These are phyloP conservation scores for Toxotes chatareus DNA, from an alignment of 2,113 vertebrate genomes.

Conservation along the genomic window DNA sequence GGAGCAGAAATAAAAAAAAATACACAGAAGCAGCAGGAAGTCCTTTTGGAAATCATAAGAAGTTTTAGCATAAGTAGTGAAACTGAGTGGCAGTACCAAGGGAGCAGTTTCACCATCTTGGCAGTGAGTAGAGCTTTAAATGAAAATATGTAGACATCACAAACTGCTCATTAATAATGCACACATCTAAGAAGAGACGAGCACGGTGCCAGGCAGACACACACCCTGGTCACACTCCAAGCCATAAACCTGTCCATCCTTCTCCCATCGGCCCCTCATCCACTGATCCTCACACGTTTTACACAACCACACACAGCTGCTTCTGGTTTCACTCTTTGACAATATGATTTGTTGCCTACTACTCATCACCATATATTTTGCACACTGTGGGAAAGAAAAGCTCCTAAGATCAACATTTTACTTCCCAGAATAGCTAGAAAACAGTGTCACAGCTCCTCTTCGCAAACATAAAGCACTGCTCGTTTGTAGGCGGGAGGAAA, in stretches of 20 bases:
- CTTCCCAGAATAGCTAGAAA: neutral
- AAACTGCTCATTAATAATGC: constrained; percentile 27
- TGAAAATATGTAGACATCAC: neutral
- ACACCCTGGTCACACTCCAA: neutral
- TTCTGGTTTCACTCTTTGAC: neutral
- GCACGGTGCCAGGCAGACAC: neutral
- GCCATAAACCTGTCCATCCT: neutral
- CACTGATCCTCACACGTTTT: neutral
- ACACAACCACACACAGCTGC: constrained; percentile 29
- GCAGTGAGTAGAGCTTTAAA: neutral
- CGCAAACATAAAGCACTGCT: neutral
- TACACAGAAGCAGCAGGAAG: neutral
- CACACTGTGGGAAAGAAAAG: neutral
- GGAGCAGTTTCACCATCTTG: neutral
- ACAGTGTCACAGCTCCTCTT: neutral
- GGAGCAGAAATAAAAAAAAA: neutral
- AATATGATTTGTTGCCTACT: constrained; percentile 1
- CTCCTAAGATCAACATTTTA: neutral
- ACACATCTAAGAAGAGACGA: neutral
- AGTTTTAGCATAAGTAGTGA: neutral
- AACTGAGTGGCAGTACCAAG: neutral
- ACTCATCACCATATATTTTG: neutral
- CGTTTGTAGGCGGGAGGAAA: neutral
- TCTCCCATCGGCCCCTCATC: neutral
- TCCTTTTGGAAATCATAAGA: neutral